These are phyloP conservation scores for Orthonevra nobilis DNA, from an alignment of 2,888 invertebrate species.

Conservation along the genomic window DNA sequence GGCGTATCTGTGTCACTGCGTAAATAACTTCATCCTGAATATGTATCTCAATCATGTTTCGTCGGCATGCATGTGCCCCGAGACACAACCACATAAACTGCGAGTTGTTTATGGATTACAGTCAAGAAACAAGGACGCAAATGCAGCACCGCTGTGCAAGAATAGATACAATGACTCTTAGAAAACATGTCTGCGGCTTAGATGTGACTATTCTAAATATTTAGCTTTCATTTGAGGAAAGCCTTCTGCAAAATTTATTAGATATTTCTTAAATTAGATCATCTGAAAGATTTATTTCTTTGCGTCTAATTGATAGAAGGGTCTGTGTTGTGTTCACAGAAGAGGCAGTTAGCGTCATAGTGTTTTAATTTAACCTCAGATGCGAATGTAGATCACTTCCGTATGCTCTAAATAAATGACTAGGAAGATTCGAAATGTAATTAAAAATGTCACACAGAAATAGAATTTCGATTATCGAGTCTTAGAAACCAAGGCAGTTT, in stretches of 20 bases:
- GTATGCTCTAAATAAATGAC: slow-evolving; percentile 7
- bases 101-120: neutral
- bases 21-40: neutral
- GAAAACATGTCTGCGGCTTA: neutral
- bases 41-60: neutral
- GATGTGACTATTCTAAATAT: neutral
- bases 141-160: neutral
- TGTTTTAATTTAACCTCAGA: neutral
- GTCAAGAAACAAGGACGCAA: slow-evolving; percentile 1
- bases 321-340: no score
- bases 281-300: no score
- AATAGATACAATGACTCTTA: neutral
- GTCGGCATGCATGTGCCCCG: no score
- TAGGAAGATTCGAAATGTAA: slow-evolving; percentile 10
- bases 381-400: slow-evolving; percentile 32
- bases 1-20: neutral
- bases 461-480: slow-evolving; percentile 17
- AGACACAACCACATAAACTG: neutral
- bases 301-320: no score
- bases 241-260: slow-evolving; percentile 6
- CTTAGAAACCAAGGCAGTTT: slow-evolving; percentile 30
- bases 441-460: slow-evolving; percentile 40
- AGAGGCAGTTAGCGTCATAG: neutral
- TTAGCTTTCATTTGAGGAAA: neutral
- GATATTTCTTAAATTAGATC: slow-evolving; percentile 5